phyloP scores from a whole-genome alignment of 2,113 vertebrate species.

The Chaenocephalus aceratus region DNA sequence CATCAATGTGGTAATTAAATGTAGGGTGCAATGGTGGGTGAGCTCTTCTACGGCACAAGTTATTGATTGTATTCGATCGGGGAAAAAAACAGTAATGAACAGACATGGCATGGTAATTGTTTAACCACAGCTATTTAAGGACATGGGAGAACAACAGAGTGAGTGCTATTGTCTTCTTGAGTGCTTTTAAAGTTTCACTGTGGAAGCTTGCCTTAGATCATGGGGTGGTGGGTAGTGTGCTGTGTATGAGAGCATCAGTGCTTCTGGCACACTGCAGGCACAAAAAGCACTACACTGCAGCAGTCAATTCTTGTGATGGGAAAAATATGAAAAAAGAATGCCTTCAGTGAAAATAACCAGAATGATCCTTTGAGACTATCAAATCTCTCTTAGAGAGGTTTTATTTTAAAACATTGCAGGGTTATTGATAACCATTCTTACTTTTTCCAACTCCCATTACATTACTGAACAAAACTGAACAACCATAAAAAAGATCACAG shows the following conservation, averaged over 20 bases:
- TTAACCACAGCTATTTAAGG: slow-evolving; percentile 17
- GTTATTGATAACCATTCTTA: not conserved
- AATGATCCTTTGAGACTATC: not conserved
- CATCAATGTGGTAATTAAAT: not conserved
- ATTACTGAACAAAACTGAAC: not conserved
- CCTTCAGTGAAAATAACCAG: not conserved
- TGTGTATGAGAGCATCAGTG: slow-evolving; percentile 7
- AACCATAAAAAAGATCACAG: not conserved
- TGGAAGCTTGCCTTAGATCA: slow-evolving; percentile 30
- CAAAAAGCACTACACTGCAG: slow-evolving; percentile 28
- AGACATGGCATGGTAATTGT: slow-evolving; percentile 7
- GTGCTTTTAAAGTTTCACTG: slow-evolving; percentile 29
- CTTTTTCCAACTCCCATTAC: not conserved
- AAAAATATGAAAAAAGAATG: slow-evolving; percentile 5
- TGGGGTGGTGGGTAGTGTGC: slow-evolving; percentile 25
- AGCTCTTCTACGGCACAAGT: not conserved
- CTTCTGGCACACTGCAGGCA: slow-evolving; percentile 18
- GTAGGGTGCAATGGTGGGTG: not conserved
- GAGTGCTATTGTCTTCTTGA: slow-evolving; percentile 21
- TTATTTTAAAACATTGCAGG: slow-evolving; percentile 2
- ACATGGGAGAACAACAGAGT: not conserved
- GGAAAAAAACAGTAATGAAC: not conserved
- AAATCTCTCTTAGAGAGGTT: not conserved
- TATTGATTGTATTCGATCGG: slow-evolving; percentile 1
- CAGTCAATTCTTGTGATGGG: not conserved